Conservation (phyloP, 2,797 vertebrate species). For the Sebastes ruberrimus region DNA sequence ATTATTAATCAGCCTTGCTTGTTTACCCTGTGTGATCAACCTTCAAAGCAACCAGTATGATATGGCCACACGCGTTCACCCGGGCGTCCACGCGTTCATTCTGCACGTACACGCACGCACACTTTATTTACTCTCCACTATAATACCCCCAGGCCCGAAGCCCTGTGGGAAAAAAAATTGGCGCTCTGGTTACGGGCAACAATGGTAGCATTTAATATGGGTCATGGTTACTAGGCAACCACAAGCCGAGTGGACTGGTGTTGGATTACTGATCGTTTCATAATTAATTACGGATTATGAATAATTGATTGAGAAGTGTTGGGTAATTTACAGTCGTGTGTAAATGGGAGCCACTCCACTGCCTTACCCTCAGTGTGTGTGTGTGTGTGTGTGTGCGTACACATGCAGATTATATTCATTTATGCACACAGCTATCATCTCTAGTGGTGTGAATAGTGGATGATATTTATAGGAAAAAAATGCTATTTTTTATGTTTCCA, state of each 20-base stretch:
- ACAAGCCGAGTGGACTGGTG: conserved; percentile 77
- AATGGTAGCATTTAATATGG: conserved; percentile 83
- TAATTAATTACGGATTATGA: conserved; percentile 84
- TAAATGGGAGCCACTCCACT: conserved; percentile 74
- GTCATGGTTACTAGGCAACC: conserved; percentile 83
- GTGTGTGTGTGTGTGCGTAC: conserved; percentile 6
- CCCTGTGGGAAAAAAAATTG: conserved; percentile 63
- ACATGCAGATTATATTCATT: conserved; percentile 42
- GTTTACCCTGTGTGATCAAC: conserved; percentile 75
- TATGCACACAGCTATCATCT: conserved; percentile 41
- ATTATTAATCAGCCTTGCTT: conserved; percentile 79
- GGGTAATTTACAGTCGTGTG: conserved; percentile 83
- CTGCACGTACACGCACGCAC: conserved; percentile 5
- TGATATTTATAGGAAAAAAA: not conserved
- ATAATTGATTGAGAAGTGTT: conserved; percentile 81
- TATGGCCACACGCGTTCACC: conserved; percentile 41
- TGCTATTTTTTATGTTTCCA: not conserved
- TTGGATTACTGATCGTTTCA: conserved; percentile 84
- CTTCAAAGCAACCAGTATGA: conserved; percentile 71
- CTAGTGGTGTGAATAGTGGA: not conserved
- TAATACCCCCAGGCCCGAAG: conserved; percentile 48
- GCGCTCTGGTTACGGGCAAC: conserved; percentile 76
- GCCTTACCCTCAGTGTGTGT: conserved; percentile 22
- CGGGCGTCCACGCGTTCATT: conserved; percentile 7
- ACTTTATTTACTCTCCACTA: conserved; percentile 74